Evolutionary conservation across 1,140 invertebrate genomes (phyloP), one percentile per base, ranked within the genome.

Genomic region (Euborellia annulipes): DNA sequence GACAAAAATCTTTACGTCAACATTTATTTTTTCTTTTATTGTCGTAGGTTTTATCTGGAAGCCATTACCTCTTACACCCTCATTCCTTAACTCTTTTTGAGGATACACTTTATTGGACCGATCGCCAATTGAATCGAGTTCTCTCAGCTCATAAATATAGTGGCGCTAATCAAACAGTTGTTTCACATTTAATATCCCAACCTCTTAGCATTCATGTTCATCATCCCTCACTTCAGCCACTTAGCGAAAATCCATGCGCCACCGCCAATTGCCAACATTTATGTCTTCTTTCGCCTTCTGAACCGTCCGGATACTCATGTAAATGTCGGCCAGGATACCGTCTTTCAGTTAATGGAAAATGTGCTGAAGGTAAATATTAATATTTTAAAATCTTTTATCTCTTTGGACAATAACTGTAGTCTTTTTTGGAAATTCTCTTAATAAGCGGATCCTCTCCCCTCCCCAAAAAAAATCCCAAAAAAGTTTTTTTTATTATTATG

Each of bases 81-180:
- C 93, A 97, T 67, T 94, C 90, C 0, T 63, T 98, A 6, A 89
- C 92, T 0, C 66, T 97, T 0, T 90, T 89, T 54, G 85, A 89
- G 62, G 93, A 98, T 54, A 85, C 81, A 0, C 68, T 98, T 43
- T 98, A 93, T 59, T 98, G 94, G 92, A 96, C 91, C 0, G 94
- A 98, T 62, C 70, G 91, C 3, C 89, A 93, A 53, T 64, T 94
- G 2, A 94, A 93, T 54, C 66, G 89, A 19, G 84, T 88, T 3
- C 56, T 90, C 0, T 88, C 85, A 0, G 86, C 87, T 0, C 81
- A 93, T 59, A 96, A 96, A 60, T 96, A 86, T 61, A 76, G 76
- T 49, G 92, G 90, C 2, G 69, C 74, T 11, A 92, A 95, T 63
- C 87, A 93, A 58, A 85, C 84, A 0, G 88, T 96, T 1, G 86